These are phyloP conservation scores for Parthenolecanium corni DNA, from an alignment of 2,888 invertebrate species.

Conservation along the genomic window DNA sequence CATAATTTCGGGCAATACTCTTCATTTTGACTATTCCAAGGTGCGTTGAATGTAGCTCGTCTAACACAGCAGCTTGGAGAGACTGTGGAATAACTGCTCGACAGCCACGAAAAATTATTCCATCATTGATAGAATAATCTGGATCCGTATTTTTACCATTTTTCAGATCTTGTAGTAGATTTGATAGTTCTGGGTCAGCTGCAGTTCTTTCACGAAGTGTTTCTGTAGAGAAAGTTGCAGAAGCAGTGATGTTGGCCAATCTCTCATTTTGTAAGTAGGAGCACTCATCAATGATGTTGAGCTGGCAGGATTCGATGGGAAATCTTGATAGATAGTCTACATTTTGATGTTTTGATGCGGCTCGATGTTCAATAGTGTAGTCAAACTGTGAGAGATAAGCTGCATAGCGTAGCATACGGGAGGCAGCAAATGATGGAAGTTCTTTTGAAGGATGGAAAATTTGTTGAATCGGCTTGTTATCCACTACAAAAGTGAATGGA, in stretches of 20 bases:
- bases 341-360: constrained; percentile 28
- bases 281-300: not conserved
- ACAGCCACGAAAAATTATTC: constrained; percentile 8
- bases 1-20: constrained; percentile 12
- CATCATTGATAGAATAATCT: not conserved
- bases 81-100: constrained; percentile 15
- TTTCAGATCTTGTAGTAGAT: not conserved
- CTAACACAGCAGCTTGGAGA: constrained; percentile 2
- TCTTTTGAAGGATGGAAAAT: constrained; percentile 8
- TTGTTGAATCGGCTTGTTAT: constrained; percentile 2
- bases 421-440: constrained; percentile 4
- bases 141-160: not conserved
- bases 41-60: constrained; percentile 25
- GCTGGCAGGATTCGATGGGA: not conserved
- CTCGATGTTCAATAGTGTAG: constrained; percentile 32
- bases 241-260: no score
- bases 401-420: constrained; percentile 29
- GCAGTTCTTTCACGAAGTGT: constrained; percentile 8
- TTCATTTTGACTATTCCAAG: constrained; percentile 28
- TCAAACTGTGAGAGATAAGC: constrained; percentile 36
- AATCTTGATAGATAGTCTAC: constrained; percentile 32
- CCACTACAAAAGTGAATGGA: not conserved
- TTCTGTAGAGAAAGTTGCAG: not conserved
- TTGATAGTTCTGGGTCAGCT: no score
- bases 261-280: not conserved